Conservation (phyloP, 37 sponge, comb jelly and placozoan genomes). For the Cliona cf. orientalis region DNA sequence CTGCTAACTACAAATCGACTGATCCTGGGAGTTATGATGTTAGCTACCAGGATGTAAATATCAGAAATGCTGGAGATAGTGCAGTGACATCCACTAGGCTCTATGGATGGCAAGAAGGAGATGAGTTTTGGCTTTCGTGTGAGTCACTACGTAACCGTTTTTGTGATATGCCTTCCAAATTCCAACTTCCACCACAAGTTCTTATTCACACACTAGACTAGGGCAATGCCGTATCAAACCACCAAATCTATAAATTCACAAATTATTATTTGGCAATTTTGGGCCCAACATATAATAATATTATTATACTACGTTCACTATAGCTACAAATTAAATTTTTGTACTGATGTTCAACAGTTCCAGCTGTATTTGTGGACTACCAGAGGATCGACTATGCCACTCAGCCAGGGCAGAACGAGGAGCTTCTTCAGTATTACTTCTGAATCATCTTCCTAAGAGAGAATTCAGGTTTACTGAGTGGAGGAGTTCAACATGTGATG, state of each 20-base stretch:
- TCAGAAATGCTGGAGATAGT: background rate
- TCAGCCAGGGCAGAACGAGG: background rate
- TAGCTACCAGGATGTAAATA: background rate
- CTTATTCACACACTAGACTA: too few species aligned
- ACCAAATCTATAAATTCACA: too few species aligned
- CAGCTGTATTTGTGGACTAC: constrained; percentile 20
- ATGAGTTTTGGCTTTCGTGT: background rate
- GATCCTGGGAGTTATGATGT: background rate
- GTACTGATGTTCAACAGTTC: constrained; percentile 11
- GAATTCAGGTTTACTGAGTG: background rate
- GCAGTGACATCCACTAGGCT: background rate
- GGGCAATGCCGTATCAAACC: too few species aligned
- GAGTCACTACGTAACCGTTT: too few species aligned
- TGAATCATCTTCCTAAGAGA: constrained; percentile 24
- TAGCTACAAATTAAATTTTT: too few species aligned
- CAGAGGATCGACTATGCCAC: background rate
- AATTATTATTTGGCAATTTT: too few species aligned
- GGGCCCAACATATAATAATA: too few species aligned
- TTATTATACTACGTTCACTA: too few species aligned
- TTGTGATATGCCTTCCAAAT: too few species aligned
- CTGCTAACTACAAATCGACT: background rate
- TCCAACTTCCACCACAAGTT: too few species aligned
- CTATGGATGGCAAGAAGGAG: background rate
- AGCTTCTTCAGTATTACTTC: constrained; percentile 11
- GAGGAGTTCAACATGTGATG: too few species aligned